A percentile compares a stretch with the other conserved stretches of the same genome.
These are phyloP conservation scores for Poeciliopsis infans DNA, from an alignment of 2,797 vertebrate genomes.

Conservation along the genomic window DNA sequence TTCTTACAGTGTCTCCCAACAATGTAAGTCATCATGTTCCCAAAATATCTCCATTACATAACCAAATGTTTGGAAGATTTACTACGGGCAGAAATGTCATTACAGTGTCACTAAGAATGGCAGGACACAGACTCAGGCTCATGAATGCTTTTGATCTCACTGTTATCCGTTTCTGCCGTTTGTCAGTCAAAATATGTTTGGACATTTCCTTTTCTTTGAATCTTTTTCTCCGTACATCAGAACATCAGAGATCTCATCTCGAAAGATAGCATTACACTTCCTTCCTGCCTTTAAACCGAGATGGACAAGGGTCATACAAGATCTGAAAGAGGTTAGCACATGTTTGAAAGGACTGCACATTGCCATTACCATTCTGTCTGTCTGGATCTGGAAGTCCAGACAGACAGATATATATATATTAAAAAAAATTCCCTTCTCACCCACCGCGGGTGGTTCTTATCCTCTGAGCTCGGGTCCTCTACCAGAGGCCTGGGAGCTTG, in stretches of 20 bases:
- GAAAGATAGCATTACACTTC: neutral
- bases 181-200: slow-evolving; percentile 30
- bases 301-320: neutral
- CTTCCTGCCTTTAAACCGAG: neutral
- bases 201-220: slow-evolving; percentile 17
- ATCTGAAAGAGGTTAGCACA: neutral
- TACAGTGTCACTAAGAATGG: neutral
- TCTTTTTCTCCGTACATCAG: neutral
- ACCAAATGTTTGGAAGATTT: neutral
- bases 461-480: too few species aligned
- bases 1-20: slow-evolving; percentile 91
- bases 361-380: too few species aligned
- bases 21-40: slow-evolving; percentile 80
- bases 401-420: too few species aligned
- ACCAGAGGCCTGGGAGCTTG: too few species aligned
- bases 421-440: too few species aligned
- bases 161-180: slow-evolving; percentile 3
- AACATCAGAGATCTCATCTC: neutral
- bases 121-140: neutral
- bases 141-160: slow-evolving; percentile 2
- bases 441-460: too few species aligned
- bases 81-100: slow-evolving; percentile 6
- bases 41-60: neutral
- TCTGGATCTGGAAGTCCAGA: too few species aligned
- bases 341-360: too few species aligned